A percentile compares a stretch with the other conserved stretches of the same genome.
phyloP scores from a whole-genome alignment of 2,888 invertebrate genomes.

The Mesochorus sp. region DNA sequence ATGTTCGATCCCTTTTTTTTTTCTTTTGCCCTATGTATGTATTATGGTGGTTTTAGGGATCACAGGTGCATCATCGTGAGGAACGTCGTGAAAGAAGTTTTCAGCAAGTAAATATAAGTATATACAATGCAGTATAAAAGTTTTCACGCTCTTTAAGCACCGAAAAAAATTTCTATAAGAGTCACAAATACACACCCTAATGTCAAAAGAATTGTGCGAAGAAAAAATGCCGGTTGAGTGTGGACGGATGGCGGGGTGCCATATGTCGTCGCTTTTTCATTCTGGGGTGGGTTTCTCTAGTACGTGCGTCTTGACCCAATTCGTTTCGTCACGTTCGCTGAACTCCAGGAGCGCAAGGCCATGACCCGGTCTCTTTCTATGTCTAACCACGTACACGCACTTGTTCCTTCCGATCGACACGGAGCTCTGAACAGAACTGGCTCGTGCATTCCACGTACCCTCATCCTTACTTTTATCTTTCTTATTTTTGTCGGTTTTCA shows the following conservation, averaged over 20 bases:
- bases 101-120: slow-evolving; percentile 26
- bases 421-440: background rate
- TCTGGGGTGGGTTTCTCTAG: slow-evolving; percentile 21
- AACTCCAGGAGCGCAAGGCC: slow-evolving; percentile 49
- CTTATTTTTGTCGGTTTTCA: background rate
- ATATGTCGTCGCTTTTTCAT: slow-evolving; percentile 56
- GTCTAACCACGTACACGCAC: slow-evolving; percentile 7
- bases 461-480: background rate
- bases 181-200: background rate
- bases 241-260: slow-evolving; percentile 53
- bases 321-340: slow-evolving; percentile 58
- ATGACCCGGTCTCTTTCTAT: slow-evolving; percentile 51
- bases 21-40: background rate
- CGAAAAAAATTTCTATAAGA: slow-evolving; percentile 10
- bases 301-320: slow-evolving; percentile 56
- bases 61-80: slow-evolving; percentile 47
- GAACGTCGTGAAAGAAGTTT: slow-evolving; percentile 30
- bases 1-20: slow-evolving; percentile 14
- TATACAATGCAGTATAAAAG: slow-evolving; percentile 24
- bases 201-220: background rate
- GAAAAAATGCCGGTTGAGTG: slow-evolving; percentile 28
- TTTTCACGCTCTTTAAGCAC: slow-evolving; percentile 61
- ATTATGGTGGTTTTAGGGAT: background rate
- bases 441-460: slow-evolving; percentile 1
- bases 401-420: slow-evolving; percentile 19